Evolutionary conservation across 2,797 vertebrate genomes (phyloP).

Genomic region (Brachymystax lenok): DNA sequence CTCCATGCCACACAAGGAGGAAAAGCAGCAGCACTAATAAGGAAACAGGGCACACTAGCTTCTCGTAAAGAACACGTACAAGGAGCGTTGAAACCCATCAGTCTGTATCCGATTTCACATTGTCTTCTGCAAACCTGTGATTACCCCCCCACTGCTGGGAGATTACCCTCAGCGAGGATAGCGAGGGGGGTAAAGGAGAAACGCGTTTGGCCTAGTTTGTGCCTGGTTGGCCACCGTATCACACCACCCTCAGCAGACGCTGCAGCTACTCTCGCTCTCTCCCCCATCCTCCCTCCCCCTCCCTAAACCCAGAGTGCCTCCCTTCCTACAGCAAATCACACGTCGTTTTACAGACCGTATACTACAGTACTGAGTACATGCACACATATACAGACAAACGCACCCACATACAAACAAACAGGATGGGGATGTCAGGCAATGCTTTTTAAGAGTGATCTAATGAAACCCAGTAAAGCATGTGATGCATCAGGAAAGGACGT

Average conservation of each 20-base stretch:
- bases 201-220: constrained; percentile 69
- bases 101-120: constrained; percentile 55
- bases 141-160: constrained; percentile 68
- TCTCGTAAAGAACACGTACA: neutral
- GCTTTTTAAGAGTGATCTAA: neutral
- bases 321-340: constrained; percentile 1
- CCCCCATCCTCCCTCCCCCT: constrained; percentile 53
- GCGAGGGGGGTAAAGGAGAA: constrained; percentile 59
- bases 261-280: constrained; percentile 55
- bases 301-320: constrained; percentile 6
- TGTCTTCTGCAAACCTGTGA: constrained; percentile 66
- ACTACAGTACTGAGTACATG: neutral
- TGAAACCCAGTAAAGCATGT: neutral
- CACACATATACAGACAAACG: constrained; percentile 27
- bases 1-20: neutral
- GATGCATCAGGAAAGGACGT: constrained; percentile 8
- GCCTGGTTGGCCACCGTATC: constrained; percentile 82
- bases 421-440: neutral
- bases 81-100: neutral
- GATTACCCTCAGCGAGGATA: constrained; percentile 79
- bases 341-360: constrained; percentile 1
- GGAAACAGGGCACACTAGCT: neutral
- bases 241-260: constrained; percentile 84
- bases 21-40: neutral
- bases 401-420: constrained; percentile 5